Percentiles rank a stretch among this genome's conserved stretches.
These are phyloP conservation scores for Sitobion miscanthi DNA, from an alignment of 1,140 invertebrate genomes.

Conservation along the genomic window DNA sequence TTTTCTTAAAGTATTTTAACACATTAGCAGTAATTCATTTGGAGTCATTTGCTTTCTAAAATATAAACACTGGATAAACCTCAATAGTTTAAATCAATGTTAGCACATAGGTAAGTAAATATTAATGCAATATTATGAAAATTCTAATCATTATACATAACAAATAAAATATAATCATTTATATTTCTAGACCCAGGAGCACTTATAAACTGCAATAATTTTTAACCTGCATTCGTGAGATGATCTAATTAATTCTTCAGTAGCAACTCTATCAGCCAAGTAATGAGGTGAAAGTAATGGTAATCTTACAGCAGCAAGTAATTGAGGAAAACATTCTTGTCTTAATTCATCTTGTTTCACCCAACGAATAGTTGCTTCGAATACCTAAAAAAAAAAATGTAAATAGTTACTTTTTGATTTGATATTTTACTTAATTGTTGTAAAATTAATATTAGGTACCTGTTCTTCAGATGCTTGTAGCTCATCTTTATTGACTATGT, in stretches of 20 bases:
- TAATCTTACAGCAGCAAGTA: slow-evolving; percentile 79
- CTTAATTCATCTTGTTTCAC: slow-evolving; percentile 74
- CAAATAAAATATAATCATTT: background rate
- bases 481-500: slow-evolving; percentile 80
- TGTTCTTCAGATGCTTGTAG: slow-evolving; percentile 76
- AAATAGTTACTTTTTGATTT: background rate
- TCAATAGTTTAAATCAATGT: background rate
- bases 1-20: background rate
- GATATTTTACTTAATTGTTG: background rate
- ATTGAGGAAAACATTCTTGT: slow-evolving; percentile 70
- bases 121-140: background rate
- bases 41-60: background rate
- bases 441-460: slow-evolving; percentile 61
- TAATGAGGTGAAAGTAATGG: slow-evolving; percentile 84
- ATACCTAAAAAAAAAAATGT: slow-evolving; percentile 64
- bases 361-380: slow-evolving; percentile 85
- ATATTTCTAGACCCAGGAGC: background rate
- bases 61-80: too few relatives aligned
- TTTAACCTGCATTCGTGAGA: slow-evolving; percentile 76
- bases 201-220: slow-evolving; percentile 41
- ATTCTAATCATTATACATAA: background rate
- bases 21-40: background rate
- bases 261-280: slow-evolving; percentile 81
- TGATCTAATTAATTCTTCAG: slow-evolving; percentile 79
- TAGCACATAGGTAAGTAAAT: background rate